These are phyloP conservation scores for Eubasilissa regina DNA, from an alignment of 1,140 invertebrate genomes.

Conservation along the genomic window DNA sequence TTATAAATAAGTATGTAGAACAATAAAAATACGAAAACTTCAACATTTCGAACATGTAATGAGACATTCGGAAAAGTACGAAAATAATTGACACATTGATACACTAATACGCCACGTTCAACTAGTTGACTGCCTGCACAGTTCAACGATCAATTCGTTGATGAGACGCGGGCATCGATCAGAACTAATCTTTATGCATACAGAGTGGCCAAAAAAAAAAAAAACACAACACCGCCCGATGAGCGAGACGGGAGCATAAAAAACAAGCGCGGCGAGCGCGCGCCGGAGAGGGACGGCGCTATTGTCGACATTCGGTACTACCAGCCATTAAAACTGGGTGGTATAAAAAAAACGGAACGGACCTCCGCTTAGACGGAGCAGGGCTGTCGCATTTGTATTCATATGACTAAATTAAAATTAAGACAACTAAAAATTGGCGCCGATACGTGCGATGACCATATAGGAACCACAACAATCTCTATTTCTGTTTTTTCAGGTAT, in stretches of 20 bases:
- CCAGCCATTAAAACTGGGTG: constrained; percentile 38
- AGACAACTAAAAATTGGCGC: too few relatives aligned
- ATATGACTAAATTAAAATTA: too few relatives aligned
- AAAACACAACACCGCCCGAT: constrained; percentile 3
- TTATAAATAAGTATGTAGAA: too few relatives aligned
- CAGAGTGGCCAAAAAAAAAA: constrained; percentile 19
- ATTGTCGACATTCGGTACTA: constrained; percentile 30
- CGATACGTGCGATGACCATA: too few relatives aligned
- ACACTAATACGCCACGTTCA: too few relatives aligned
- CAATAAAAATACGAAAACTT: too few relatives aligned
- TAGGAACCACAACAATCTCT: too few relatives aligned
- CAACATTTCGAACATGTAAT: too few relatives aligned
- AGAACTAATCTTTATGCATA: constrained; percentile 20
- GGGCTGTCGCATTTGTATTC: constrained; percentile 4
- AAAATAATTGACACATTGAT: too few relatives aligned
- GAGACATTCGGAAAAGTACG: too few relatives aligned
- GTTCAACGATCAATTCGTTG: constrained; percentile 9
- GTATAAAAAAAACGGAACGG: constrained; percentile 35
- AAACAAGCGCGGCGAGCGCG: constrained; percentile 6
- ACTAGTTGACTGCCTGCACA: too few relatives aligned
- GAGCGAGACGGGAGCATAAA: constrained; percentile 27
- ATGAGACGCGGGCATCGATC: constrained; percentile 1
- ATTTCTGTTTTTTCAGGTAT: too few relatives aligned
- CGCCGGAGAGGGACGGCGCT: constrained; percentile 2
- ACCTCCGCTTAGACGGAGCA: constrained; percentile 33